Percentiles rank a stretch among this genome's conserved stretches.
Evolutionary conservation across 1,140 invertebrate genomes (phyloP).

Genomic region (Pissodes strobi): DNA sequence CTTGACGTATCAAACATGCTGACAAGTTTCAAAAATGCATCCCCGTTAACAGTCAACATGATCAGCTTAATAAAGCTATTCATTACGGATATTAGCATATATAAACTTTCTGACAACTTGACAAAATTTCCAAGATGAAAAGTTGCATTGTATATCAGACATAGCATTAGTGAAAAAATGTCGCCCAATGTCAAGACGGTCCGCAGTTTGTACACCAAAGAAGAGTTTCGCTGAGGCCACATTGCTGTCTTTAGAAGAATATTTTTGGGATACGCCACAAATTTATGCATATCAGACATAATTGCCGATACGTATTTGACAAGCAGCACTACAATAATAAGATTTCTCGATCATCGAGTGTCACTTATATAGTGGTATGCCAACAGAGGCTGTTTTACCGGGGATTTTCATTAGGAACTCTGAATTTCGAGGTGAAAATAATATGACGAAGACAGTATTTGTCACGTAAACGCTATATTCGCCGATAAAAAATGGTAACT

Average conservation of each 20-base stretch:
- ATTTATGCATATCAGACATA: neutral
- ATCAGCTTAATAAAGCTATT: constrained; percentile 18
- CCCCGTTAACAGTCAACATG: neutral
- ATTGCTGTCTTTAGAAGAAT: neutral
- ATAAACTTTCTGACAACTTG: constrained; percentile 29
- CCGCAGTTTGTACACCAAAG: constrained; percentile 3
- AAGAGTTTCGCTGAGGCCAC: constrained; percentile 4
- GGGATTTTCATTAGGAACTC: no score
- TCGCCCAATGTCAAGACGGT: neutral
- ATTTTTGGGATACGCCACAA: neutral
- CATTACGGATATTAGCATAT: constrained; percentile 25
- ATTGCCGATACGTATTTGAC: no score
- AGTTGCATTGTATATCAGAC: constrained; percentile 1
- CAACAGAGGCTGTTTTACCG: no score
- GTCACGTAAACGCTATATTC: no score
- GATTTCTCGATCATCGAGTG: no score
- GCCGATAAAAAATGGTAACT: no score
- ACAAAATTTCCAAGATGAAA: constrained; percentile 2
- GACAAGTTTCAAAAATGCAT: neutral
- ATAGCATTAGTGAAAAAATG: neutral
- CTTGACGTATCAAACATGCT: constrained; percentile 12
- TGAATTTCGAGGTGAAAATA: no score
- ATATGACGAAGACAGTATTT: no score
- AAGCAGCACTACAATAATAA: no score
- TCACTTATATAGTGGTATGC: no score